Percentiles rank a stretch among this genome's conserved stretches.
phyloP scores from a whole-genome alignment of 1,140 invertebrate species.

The Chlorops oryzae region DNA sequence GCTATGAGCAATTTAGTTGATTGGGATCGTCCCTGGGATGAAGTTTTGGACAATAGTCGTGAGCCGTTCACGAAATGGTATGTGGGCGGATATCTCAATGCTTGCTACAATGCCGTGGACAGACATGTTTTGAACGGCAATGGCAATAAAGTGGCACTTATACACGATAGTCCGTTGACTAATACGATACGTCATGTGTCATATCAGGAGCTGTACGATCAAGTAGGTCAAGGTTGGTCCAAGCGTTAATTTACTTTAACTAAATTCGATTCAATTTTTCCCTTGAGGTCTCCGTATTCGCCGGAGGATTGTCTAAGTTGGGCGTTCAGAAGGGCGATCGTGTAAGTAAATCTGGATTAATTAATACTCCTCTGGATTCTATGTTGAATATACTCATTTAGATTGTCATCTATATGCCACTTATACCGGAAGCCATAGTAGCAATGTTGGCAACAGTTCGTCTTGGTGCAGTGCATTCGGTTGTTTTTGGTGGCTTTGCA shows the following conservation, averaged over 20 bases:
- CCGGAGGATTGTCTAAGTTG: constrained; percentile 65
- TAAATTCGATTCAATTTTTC: constrained; percentile 12
- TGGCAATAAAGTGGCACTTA: constrained; percentile 73
- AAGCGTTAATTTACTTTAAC: background rate
- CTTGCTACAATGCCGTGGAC: constrained; percentile 89
- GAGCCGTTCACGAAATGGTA: constrained; percentile 88
- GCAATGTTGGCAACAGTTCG: constrained; percentile 77
- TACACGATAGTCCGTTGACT: constrained; percentile 85
- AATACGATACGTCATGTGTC: constrained; percentile 67
- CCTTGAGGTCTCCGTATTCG: constrained; percentile 62
- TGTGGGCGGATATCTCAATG: constrained; percentile 83
- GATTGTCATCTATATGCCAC: constrained; percentile 85
- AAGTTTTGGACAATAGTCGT: constrained; percentile 76
- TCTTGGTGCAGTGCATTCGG: constrained; percentile 78
- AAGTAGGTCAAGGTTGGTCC: constrained; percentile 51
- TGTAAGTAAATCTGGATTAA: too few species aligned
- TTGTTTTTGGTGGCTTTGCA: constrained; percentile 88
- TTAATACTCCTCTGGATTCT: too few species aligned
- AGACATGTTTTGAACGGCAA: constrained; percentile 75
- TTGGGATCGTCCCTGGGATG: constrained; percentile 77
- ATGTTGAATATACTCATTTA: too few species aligned
- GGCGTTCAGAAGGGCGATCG: constrained; percentile 67
- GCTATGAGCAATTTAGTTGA: constrained; percentile 65
- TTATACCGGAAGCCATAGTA: constrained; percentile 80
- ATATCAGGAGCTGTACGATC: constrained; percentile 71